These are phyloP conservation scores for Sarcophaga caerulescens DNA, from an alignment of 2,888 invertebrate genomes.

Conservation along the genomic window DNA sequence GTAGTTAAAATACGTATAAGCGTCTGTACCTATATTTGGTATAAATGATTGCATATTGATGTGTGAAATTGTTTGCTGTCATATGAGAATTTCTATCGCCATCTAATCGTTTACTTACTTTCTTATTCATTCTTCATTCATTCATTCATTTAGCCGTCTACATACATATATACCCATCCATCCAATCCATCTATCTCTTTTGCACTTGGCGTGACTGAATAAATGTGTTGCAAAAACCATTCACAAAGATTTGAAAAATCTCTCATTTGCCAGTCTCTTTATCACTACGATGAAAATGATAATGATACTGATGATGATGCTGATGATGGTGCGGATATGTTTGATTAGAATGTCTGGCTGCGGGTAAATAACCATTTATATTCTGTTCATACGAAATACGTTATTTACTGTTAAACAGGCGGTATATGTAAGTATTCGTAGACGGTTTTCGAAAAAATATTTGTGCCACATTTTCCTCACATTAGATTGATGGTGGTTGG, in stretches of 20 bases:
- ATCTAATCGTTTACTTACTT: not conserved
- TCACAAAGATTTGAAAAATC: slow-evolving; percentile 15
- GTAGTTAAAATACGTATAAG: not conserved
- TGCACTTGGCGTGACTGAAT: not conserved
- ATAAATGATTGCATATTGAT: not conserved
- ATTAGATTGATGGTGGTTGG: too few relatives aligned
- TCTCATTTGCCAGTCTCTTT: not conserved
- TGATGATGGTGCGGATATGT: not conserved
- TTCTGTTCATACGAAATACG: not conserved
- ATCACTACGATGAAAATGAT: not conserved
- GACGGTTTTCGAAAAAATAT: too few relatives aligned
- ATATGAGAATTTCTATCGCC: not conserved
- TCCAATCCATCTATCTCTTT: slow-evolving; percentile 35
- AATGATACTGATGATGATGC: not conserved
- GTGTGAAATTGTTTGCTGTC: slow-evolving; percentile 19
- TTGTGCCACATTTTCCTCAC: too few relatives aligned
- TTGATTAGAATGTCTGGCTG: slow-evolving; percentile 10
- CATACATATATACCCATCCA: not conserved
- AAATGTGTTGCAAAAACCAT: slow-evolving; percentile 4
- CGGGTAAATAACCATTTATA: not conserved
- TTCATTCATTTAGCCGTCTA: not conserved
- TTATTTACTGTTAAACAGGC: not conserved
- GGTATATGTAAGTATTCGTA: too few relatives aligned
- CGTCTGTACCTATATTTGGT: not conserved
- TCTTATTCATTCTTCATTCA: not conserved